Conservation (phyloP, 2,888 invertebrate species). For the Catocala fraxini region DNA sequence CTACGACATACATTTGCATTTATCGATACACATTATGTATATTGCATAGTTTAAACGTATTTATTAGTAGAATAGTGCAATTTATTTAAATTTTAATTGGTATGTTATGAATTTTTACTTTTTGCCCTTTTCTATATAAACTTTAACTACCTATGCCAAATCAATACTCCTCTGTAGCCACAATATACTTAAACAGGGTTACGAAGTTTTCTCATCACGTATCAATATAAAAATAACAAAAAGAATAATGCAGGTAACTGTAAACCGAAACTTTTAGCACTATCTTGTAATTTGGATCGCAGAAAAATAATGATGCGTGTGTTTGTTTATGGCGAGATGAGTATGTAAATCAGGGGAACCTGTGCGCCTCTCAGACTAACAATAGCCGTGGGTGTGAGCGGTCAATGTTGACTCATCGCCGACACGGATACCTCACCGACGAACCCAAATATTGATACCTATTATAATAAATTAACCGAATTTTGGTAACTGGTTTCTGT, state of each 20-base stretch:
- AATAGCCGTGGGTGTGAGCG: conserved; percentile 64
- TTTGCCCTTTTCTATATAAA: too few relatives aligned
- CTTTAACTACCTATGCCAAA: too few relatives aligned
- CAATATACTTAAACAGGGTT: too few relatives aligned
- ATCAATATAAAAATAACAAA: conserved; percentile 11
- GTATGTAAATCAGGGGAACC: conserved; percentile 62
- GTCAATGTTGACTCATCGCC: conserved; percentile 68
- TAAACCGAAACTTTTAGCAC: conserved; percentile 47
- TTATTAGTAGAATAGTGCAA: too few relatives aligned
- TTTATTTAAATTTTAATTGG: too few relatives aligned
- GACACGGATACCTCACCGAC: conserved; percentile 60
- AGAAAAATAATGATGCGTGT: conserved; percentile 44
- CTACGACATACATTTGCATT: too few relatives aligned
- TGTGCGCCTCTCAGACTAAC: conserved; percentile 50
- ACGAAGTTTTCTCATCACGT: too few relatives aligned
- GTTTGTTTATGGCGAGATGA: conserved; percentile 58
- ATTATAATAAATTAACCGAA: conserved; percentile 60
- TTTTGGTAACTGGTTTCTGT: conserved; percentile 60
- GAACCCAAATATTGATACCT: conserved; percentile 71
- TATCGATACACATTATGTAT: too few relatives aligned
- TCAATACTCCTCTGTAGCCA: too few relatives aligned
- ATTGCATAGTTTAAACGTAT: too few relatives aligned
- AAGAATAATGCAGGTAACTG: conserved; percentile 44
- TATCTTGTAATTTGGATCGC: conserved; percentile 40
- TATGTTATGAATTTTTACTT: too few relatives aligned